These are phyloP conservation scores for Tipula unca DNA, from an alignment of 2,888 invertebrate species.

Conservation along the genomic window DNA sequence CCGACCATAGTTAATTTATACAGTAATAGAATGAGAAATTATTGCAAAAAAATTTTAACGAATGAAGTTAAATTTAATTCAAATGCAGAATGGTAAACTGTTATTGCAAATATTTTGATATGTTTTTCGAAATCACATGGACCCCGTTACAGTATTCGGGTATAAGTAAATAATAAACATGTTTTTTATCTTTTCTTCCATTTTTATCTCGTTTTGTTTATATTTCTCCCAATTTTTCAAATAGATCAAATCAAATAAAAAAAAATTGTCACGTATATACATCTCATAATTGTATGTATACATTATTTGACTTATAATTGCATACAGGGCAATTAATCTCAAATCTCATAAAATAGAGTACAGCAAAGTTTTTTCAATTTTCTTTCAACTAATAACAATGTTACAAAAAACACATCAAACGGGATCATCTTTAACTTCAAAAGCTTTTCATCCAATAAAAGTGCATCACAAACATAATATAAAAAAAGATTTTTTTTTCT, in stretches of 20 bases:
- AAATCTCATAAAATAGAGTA: neutral
- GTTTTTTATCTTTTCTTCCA: neutral
- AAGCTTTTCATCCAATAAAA: neutral
- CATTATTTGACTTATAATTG: neutral
- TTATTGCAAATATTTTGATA: neutral
- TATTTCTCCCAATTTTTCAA: neutral
- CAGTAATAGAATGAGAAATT: neutral
- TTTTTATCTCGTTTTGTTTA: neutral
- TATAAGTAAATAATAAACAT: neutral
- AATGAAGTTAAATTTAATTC: neutral
- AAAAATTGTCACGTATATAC: neutral
- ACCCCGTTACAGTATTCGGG: neutral
- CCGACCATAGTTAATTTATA: neutral
- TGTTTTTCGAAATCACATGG: neutral
- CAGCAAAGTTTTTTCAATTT: neutral
- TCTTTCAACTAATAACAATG: neutral
- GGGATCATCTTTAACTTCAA: constrained; percentile 3
- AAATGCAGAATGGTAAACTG: neutral
- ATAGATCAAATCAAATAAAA: neutral
- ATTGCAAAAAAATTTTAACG: neutral
- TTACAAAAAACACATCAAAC: neutral
- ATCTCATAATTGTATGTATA: neutral
- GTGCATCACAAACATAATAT: neutral
- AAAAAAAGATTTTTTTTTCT: neutral
- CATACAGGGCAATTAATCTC: neutral